Conservation (phyloP, 1,140 invertebrate genomes). For the Drosophila sproati region DNA sequence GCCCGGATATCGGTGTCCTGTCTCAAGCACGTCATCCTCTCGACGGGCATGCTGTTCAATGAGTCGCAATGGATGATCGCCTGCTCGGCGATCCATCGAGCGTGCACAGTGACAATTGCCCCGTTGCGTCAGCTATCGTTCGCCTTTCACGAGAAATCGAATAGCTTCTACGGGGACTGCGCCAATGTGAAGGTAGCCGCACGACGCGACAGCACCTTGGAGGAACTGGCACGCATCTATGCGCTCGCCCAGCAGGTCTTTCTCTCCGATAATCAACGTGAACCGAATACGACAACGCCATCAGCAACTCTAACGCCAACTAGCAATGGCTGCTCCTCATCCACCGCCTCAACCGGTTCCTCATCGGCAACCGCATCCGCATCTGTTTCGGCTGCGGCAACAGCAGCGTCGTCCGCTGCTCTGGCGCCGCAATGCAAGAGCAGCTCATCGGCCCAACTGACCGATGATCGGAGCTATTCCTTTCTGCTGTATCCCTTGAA, state of each 20-base stretch:
- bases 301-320: background rate
- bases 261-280: conserved; percentile 86
- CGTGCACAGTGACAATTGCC: conserved; percentile 92
- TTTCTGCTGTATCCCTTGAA: conserved; percentile 94
- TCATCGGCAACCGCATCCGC: conserved; percentile 24
- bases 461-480: conserved; percentile 93
- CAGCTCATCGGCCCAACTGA: conserved; percentile 73
- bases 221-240: conserved; percentile 92
- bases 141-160: conserved; percentile 94
- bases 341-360: no score
- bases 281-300: conserved; percentile 43
- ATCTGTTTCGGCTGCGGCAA: conserved; percentile 22
- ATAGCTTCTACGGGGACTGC: conserved; percentile 96
- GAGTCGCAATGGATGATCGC: conserved; percentile 94
- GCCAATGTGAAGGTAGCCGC: conserved; percentile 97
- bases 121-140: conserved; percentile 93
- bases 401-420: background rate
- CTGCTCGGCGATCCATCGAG: conserved; percentile 91
- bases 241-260: conserved; percentile 94
- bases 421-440: background rate
- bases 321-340: no score
- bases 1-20: conserved; percentile 96
- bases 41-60: conserved; percentile 92
- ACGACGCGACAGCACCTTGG: conserved; percentile 91
- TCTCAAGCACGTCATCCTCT: conserved; percentile 94